These are phyloP conservation scores for Bombus polaris DNA, from an alignment of 1,140 invertebrate genomes.

Conservation along the genomic window DNA sequence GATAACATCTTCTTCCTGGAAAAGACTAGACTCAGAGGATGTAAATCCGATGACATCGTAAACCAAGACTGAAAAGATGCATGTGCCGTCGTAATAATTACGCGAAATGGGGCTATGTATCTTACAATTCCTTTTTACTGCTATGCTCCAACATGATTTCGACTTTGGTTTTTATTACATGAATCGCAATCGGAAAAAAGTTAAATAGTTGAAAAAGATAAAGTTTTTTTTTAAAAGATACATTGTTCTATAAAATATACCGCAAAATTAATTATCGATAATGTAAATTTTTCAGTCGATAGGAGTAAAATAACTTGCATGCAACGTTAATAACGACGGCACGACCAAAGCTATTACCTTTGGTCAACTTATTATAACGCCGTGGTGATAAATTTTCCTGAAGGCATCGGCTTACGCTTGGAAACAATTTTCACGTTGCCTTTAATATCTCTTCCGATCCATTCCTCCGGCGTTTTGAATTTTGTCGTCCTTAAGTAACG, in stretches of 20 bases:
- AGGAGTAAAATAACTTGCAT: constrained; percentile 32
- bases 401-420: background rate
- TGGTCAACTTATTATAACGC: constrained; percentile 32
- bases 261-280: background rate
- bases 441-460: background rate
- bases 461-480: background rate
- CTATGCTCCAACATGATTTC: background rate
- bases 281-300: constrained; percentile 7
- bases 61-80: background rate
- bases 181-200: too few relatives aligned
- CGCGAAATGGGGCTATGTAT: background rate
- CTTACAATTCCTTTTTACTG: background rate
- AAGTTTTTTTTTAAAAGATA: background rate
- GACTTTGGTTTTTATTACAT: too few relatives aligned
- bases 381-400: constrained; percentile 50
- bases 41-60: constrained; percentile 11
- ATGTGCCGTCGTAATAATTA: background rate
- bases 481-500: too few relatives aligned
- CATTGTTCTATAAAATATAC: too few relatives aligned
- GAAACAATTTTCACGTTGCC: background rate
- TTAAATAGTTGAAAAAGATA: background rate
- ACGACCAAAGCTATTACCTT: constrained; percentile 38
- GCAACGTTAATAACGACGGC: constrained; percentile 49
- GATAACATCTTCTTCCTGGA: background rate
- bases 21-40: background rate